These are phyloP conservation scores for Lasioglossum vierecki DNA, from an alignment of 2,888 invertebrate species.

Conservation along the genomic window DNA sequence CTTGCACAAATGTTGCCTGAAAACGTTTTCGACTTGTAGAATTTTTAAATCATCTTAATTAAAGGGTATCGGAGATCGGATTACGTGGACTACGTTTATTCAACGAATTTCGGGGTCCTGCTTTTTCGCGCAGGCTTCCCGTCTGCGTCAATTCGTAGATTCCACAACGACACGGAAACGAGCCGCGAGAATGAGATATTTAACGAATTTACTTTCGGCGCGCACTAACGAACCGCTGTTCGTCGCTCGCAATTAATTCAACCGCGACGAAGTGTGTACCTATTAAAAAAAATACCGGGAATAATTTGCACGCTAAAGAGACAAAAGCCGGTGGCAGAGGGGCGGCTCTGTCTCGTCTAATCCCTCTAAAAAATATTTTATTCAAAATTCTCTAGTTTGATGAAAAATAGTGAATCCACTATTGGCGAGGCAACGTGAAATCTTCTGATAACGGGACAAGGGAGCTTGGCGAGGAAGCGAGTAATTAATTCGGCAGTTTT, in stretches of 20 bases:
- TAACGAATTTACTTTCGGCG: slow-evolving; percentile 68
- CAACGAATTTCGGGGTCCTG: neutral
- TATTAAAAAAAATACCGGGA: slow-evolving; percentile 64
- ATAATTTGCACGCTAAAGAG: slow-evolving; percentile 66
- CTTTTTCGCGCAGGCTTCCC: neutral
- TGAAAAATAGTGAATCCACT: neutral
- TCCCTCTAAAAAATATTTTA: slow-evolving; percentile 13
- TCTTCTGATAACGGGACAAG: neutral
- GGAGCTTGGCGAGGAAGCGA: neutral
- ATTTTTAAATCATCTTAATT: neutral
- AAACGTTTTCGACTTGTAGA: too few relatives aligned
- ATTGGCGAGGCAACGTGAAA: neutral
- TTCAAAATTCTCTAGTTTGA: neutral
- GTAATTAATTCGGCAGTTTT: slow-evolving; percentile 41
- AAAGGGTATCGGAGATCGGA: neutral
- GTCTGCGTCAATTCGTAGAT: slow-evolving; percentile 25
- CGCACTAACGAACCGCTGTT: slow-evolving; percentile 66
- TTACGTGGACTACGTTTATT: neutral
- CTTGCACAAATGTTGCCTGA: too few relatives aligned
- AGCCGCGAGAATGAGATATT: slow-evolving; percentile 62
- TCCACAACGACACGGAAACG: slow-evolving; percentile 21
- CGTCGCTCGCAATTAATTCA: slow-evolving; percentile 67
- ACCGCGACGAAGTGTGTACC: slow-evolving; percentile 55
- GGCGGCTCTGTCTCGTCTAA: slow-evolving; percentile 17
- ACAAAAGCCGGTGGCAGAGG: slow-evolving; percentile 49